Evolutionary conservation across 2,797 vertebrate genomes (phyloP).

Genomic region (Enteromius paludinosus): DNA sequence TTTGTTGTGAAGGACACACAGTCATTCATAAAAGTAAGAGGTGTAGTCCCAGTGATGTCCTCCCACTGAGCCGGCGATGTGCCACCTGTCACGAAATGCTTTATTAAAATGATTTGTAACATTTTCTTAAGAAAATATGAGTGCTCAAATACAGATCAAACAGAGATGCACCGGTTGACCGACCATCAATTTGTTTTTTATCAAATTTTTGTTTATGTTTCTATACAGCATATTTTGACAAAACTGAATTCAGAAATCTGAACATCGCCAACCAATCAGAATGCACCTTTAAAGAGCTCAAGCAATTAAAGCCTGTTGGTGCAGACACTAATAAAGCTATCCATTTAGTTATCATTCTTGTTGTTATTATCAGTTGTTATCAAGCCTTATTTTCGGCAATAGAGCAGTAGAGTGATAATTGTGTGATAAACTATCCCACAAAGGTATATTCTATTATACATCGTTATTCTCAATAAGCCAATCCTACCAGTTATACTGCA

Average conservation of each 20-base stretch:
- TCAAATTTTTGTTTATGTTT: background rate
- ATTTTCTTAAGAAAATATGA: background rate
- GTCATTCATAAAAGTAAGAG: constrained; percentile 93
- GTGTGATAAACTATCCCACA: background rate
- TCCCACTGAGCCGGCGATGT: constrained; percentile 99
- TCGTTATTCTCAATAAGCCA: background rate
- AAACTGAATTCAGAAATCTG: too few relatives aligned
- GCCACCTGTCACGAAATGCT: constrained; percentile 79
- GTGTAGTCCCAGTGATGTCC: constrained; percentile 98
- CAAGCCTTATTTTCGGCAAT: background rate
- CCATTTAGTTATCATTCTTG: background rate
- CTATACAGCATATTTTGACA: background rate
- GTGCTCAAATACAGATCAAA: background rate
- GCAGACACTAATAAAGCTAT: background rate
- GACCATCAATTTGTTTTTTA: background rate
- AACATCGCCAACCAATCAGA: background rate
- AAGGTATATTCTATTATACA: too few relatives aligned
- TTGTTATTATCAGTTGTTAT: background rate
- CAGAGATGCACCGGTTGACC: background rate
- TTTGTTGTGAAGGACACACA: constrained; percentile 99
- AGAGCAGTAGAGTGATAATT: background rate
- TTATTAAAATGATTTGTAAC: constrained; percentile 8
- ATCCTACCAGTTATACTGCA: constrained; percentile 96
- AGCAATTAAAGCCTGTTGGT: background rate
- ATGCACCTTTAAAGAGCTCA: background rate